Base-by-base conservation (phyloP, 2,797 vertebrate genomes). In the Parauchenoglanis punctatus region DNA sequence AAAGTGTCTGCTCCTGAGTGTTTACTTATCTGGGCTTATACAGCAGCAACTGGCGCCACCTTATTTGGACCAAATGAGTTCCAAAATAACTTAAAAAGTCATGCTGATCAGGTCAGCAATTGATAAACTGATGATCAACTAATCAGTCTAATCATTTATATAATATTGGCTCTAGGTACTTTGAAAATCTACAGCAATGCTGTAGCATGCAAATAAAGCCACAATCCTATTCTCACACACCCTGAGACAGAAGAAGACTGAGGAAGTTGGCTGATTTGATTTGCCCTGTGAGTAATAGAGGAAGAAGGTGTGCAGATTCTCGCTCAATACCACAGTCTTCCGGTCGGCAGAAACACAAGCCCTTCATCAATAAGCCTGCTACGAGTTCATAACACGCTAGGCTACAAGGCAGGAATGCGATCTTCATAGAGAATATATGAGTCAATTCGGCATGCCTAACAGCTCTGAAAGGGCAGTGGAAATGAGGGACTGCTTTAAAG, bases 391-490 rank as follows among this genome's bases (percentile, higher is more conserved):
- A 92, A 90, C 87, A 70, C 84, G 35, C 86, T 77, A 84, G 85
- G 85, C 89, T 90, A 91, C 89, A 91, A 88, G 35, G 91, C 91
- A 89, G 92, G 91, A 96, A 95, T 91, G 90, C 88, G 92, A 94
- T 95, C 92, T 91, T 92, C 81, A 84, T 85, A 85, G 90, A 89
- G 88, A 92, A 93, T 92, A 93, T 87, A 85, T 87, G 92, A 93
- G 91, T 93, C 92, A 90, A 86, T 91, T 89, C 58, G 75, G 77
- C 68, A 85, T 52, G 80, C 65, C 83, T 84, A 87, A 88, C 83
- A 87, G 85, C 86, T 89, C 28, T 84, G 81, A 87, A 89, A 89
- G 67, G 85, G 78, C 87, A 85, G 58, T 63, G 63, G 81, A 88
- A 78, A 86, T 61, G 75, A 67, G 61, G 85, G 75, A 23, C 25